These are phyloP conservation scores for Diprion similis DNA, from an alignment of 1,140 invertebrate species.

Conservation along the genomic window DNA sequence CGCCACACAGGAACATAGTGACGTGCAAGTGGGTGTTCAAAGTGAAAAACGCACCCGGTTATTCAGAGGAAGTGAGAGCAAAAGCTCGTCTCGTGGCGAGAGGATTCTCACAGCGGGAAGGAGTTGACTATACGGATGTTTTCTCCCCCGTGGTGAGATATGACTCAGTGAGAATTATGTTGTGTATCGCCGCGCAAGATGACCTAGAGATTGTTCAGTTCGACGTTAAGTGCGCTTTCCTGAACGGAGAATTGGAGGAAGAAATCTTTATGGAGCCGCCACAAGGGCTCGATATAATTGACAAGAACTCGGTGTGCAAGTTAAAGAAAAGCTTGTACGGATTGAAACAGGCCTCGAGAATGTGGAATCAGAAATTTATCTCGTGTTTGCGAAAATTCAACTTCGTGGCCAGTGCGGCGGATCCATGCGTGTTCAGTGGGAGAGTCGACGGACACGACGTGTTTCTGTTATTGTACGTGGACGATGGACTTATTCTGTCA, in stretches of 20 bases:
- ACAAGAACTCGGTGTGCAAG: slow-evolving; percentile 28
- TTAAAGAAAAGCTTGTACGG: slow-evolving; percentile 52
- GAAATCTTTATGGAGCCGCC: slow-evolving; percentile 47
- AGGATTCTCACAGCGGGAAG: slow-evolving; percentile 38
- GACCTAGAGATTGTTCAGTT: slow-evolving; percentile 40
- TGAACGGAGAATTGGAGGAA: slow-evolving; percentile 46
- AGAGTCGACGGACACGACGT: slow-evolving; percentile 23
- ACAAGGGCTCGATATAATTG: slow-evolving; percentile 37
- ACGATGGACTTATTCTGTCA: slow-evolving; percentile 43
- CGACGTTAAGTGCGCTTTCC: slow-evolving; percentile 52
- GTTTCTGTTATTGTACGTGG: slow-evolving; percentile 45
- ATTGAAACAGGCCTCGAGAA: slow-evolving; percentile 50
- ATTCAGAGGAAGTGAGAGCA: slow-evolving; percentile 22
- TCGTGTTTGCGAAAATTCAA: slow-evolving; percentile 32
- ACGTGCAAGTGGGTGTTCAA: slow-evolving; percentile 52
- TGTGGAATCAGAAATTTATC: slow-evolving; percentile 45
- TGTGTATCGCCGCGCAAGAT: slow-evolving; percentile 33
- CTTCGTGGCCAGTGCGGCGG: slow-evolving; percentile 31
- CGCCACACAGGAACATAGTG: slow-evolving; percentile 36
- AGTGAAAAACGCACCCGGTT: slow-evolving; percentile 34
- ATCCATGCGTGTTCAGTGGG: slow-evolving; percentile 44
- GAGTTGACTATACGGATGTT: slow-evolving; percentile 36
- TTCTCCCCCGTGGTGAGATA: slow-evolving; percentile 34
- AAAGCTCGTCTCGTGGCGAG: slow-evolving; percentile 43
- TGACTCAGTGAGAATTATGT: slow-evolving; percentile 11